Conservation (phyloP, 64 coral and sea anemone genomes). For the Trachythela sp. region DNA sequence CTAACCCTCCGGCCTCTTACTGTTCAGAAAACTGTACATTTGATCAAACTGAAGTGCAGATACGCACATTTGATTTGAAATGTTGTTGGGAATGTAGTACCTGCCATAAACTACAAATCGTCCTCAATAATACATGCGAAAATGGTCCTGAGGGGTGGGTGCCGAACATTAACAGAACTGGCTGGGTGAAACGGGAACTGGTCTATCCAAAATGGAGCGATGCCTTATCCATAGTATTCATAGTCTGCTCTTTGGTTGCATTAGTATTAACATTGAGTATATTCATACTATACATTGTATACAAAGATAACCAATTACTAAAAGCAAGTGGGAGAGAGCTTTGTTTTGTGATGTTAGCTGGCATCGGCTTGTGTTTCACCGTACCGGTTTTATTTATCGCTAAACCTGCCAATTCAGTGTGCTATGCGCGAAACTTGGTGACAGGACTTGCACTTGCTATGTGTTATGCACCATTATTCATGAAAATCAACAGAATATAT, state of each 20-base stretch:
- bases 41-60: background rate
- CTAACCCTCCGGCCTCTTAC: background rate
- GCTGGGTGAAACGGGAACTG: background rate
- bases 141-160: background rate
- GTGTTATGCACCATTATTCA: constrained; percentile 42
- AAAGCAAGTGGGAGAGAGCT: constrained; percentile 95
- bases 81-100: background rate
- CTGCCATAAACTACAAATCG: background rate
- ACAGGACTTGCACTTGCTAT: constrained; percentile 23
- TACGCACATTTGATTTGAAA: background rate
- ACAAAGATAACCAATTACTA: constrained; percentile 65
- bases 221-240: constrained; percentile 53
- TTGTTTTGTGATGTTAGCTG: constrained; percentile 55
- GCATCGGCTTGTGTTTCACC: constrained; percentile 62
- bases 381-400: constrained; percentile 48
- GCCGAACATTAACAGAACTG: background rate
- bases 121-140: background rate
- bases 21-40: background rate
- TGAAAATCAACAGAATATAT: constrained; percentile 47
- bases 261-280: constrained; percentile 50
- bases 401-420: constrained; percentile 8
- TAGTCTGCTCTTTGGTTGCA: constrained; percentile 44
- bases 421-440: constrained; percentile 23
- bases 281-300: constrained; percentile 44
- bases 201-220: constrained; percentile 35